Base-by-base conservation (phyloP, 2,113 vertebrate genomes). In the Antennarius striatus region DNA sequence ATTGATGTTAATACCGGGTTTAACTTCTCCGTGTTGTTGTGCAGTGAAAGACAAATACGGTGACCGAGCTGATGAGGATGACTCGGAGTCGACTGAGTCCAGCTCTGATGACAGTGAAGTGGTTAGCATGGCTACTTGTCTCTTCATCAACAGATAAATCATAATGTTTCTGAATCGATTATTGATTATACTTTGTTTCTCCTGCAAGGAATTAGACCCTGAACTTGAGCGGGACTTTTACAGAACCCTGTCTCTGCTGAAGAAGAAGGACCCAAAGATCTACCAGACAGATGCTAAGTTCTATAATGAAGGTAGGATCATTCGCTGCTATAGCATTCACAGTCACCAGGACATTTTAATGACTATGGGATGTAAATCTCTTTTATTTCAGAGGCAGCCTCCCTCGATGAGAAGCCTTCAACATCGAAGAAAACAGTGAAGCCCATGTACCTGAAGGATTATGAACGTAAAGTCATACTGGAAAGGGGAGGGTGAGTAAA, bases 381-480 rank as follows among this genome's bases (percentile, higher is more conserved):
- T 72, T 0, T 15, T 5, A 3, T 67, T 74, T 73, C 71, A 80
- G 85, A 43, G 0, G 56, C 39, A 7, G 80, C 88, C 6, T 71
- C 42, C 36, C 48, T 52, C 4, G 77, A 86, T 6, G 80, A 70
- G 5, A 68, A 82, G 47, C 87, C 90, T 0, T 86, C 56, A 1
- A 90, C 81, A 40, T 93, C 89, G 0, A 92, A 71, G 76, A 91
- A 79, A 79, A 80, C 81, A 10, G 83, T 82, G 0, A 94, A 79
- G 49, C 93, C 95, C 4, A 96, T 98, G 96, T 96, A 91, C 64
- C 79, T 96, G 36, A 96, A 95, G 70, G 96, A 98, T 78, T 98
- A 96, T 0, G 95, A 97, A 56, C 91, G 96, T 32, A 94, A 93
- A 75, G 92, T 98, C 61, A 95, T 98, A 7, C 72, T 96, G 81